Evolutionary conservation across 1,140 invertebrate species (phyloP).

Genomic region (Ceratosolen fusciceps): DNA sequence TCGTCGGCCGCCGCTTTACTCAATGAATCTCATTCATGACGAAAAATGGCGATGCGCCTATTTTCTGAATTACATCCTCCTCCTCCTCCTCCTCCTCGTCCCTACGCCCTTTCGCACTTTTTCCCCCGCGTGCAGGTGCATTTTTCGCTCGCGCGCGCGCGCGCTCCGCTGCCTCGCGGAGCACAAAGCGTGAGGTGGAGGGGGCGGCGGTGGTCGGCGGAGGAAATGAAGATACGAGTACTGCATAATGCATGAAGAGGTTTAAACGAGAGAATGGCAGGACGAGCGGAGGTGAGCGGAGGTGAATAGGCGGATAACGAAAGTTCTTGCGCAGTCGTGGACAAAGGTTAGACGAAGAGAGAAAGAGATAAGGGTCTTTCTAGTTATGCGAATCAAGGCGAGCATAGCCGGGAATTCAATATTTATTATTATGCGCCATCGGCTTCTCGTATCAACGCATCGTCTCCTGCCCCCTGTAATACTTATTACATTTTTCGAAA

Average conservation of each 20-base stretch:
- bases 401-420: too few species aligned
- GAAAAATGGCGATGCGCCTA: neutral
- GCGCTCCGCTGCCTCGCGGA: too few species aligned
- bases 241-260: constrained; percentile 42
- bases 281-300: neutral
- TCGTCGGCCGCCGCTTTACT: neutral
- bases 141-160: too few species aligned
- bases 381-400: too few species aligned
- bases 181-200: too few species aligned
- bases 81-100: neutral
- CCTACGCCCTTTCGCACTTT: neutral
- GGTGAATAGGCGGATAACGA: neutral
- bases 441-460: too few species aligned
- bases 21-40: constrained; percentile 22
- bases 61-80: neutral
- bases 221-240: constrained; percentile 38
- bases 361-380: too few species aligned
- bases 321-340: too few species aligned
- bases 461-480: too few species aligned
- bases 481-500: too few species aligned
- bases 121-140: neutral
- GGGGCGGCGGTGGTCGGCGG: neutral
- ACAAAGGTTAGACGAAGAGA: neutral
- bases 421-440: too few species aligned
- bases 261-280: neutral